Base-by-base conservation (phyloP, 37 sponge, comb jelly and placozoan genomes). In the Oopsacas minuta region DNA sequence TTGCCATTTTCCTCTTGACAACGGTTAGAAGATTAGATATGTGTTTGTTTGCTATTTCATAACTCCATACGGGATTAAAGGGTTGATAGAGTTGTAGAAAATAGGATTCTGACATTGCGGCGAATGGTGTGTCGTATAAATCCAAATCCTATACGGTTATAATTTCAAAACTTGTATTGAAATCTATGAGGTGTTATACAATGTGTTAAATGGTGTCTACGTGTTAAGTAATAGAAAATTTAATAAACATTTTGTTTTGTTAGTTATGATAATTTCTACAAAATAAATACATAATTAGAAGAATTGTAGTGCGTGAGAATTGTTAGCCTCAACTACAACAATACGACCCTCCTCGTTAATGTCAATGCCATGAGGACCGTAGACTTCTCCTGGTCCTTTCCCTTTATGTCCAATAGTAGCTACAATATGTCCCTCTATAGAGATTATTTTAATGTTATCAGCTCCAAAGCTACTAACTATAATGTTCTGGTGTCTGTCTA, bases 131-230 rank as follows among this genome's bases (percentile, higher is more conserved):
- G 75, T 12, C 75, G 22, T 61, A 61, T 25, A 61, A 34, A 61
- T 61, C 75, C 75, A 61, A 25, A n/a, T 61, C 75, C 75, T 61
- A n/a, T n/a, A 61, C 28, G n/a, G n/a, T n/a, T n/a, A n/a, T n/a
- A n/a, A n/a, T n/a, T n/a, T n/a, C n/a, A n/a, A n/a, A n/a, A n/a
- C n/a, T n/a, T n/a, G n/a, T n/a, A n/a, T n/a, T n/a, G n/a, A n/a
- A n/a, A n/a, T n/a, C n/a, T n/a, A n/a, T n/a, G n/a, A n/a, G n/a
- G n/a, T n/a, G n/a, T n/a, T n/a, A n/a, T n/a, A n/a, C n/a, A n/a
- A n/a, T n/a, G n/a, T n/a, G n/a, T n/a, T n/a, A n/a, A n/a, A n/a
- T n/a, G n/a, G n/a, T n/a, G n/a, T n/a, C n/a, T n/a, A n/a, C n/a
- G n/a, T n/a, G n/a, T n/a, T n/a, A n/a, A n/a, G n/a, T n/a, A n/a